Percentiles rank a stretch among this genome's conserved stretches.
Evolutionary conservation across 2,113 vertebrate genomes (phyloP).

Genomic region (Rutilus rutilus): DNA sequence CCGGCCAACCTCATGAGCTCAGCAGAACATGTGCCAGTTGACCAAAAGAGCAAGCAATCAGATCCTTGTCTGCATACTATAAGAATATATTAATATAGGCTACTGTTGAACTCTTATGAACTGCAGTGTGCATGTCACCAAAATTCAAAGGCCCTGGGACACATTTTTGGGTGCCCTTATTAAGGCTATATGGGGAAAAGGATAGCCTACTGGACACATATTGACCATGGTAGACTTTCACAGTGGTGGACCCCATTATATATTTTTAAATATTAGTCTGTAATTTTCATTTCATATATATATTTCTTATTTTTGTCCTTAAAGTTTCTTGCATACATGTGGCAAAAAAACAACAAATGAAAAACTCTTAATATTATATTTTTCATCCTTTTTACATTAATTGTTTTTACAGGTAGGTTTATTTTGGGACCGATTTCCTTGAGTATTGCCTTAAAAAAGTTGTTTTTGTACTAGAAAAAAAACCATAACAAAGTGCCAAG

Average conservation of each 20-base stretch:
- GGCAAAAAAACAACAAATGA: not conserved
- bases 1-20: no score
- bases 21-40: not conserved
- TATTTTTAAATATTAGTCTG: no score
- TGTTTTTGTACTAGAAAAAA: not conserved
- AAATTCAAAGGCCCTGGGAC: not conserved
- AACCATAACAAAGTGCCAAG: no score
- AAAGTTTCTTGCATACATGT: not conserved
- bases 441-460: not conserved
- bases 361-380: no score
- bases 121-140: not conserved
- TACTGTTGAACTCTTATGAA: not conserved
- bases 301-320: not conserved
- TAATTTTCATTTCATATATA: no score
- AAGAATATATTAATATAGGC: not conserved
- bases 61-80: not conserved
- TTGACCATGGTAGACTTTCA: not conserved
- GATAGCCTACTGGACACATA: no score
- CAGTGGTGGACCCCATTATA: no score
- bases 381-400: not conserved
- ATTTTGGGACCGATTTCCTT: not conserved
- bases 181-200: no score
- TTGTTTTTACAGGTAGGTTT: not conserved
- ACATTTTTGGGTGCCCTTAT: not conserved
- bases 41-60: not conserved